Percentiles rank a stretch among this genome's conserved stretches.
These are phyloP conservation scores for Rhabditophanes sp. DNA, from an alignment of 2,888 invertebrate genomes.

Conservation along the genomic window DNA sequence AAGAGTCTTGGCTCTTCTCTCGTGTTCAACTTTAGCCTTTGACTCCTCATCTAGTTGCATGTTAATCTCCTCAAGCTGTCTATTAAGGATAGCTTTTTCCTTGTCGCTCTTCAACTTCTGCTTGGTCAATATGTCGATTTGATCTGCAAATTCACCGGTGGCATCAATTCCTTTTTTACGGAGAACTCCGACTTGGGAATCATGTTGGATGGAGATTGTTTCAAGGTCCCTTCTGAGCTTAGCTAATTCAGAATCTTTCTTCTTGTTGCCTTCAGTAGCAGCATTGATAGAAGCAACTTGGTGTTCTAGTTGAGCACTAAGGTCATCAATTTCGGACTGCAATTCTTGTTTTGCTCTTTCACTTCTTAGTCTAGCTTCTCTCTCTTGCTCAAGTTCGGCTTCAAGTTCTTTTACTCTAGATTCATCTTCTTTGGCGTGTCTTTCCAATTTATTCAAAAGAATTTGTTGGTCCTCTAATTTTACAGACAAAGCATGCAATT, in stretches of 20 bases:
- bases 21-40: constrained; percentile 20
- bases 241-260: constrained; percentile 20
- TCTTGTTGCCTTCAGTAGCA: constrained; percentile 19
- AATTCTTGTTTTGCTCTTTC: constrained; percentile 17
- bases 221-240: constrained; percentile 18
- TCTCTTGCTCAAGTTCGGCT: constrained; percentile 22
- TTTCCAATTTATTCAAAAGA: constrained; percentile 83
- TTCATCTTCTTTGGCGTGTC: constrained; percentile 65
- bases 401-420: constrained; percentile 53
- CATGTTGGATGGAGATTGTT: no score
- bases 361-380: constrained; percentile 17
- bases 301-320: constrained; percentile 21
- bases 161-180: constrained; percentile 15
- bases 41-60: constrained; percentile 16
- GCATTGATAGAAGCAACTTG: constrained; percentile 15
- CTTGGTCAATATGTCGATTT: constrained; percentile 14
- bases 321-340: constrained; percentile 19
- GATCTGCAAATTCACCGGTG: constrained; percentile 14
- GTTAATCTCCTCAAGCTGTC: constrained; percentile 20
- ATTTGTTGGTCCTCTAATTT: constrained; percentile 97
- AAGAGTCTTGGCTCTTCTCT: constrained; percentile 14
- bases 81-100: constrained; percentile 16
- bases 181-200: not conserved
- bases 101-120: constrained; percentile 13
- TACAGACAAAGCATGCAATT: constrained; percentile 81